Conservation (phyloP, 2,797 vertebrate species). For the Meda fulgida region DNA sequence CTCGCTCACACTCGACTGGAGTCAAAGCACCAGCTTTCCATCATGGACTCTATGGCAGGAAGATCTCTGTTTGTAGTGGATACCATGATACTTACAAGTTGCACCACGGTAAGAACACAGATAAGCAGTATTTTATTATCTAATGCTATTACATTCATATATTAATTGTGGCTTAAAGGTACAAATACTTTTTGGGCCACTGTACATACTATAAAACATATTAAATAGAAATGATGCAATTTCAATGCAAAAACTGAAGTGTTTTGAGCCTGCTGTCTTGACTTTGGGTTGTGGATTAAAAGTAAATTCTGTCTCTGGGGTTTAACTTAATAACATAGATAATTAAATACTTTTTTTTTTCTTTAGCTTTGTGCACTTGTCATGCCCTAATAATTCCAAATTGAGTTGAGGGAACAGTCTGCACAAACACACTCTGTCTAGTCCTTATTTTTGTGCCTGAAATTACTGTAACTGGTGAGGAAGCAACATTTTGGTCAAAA, state of each 20-base stretch:
- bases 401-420: conserved; percentile 44
- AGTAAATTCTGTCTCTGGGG: conserved; percentile 42
- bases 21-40: conserved; percentile 12
- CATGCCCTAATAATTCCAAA: conserved; percentile 59
- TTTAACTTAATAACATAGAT: conserved; percentile 51
- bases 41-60: conserved; percentile 52
- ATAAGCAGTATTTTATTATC: neutral
- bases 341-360: conserved; percentile 43
- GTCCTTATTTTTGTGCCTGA: conserved; percentile 38
- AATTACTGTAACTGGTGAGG: neutral
- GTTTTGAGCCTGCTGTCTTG: conserved; percentile 8
- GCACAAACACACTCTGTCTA: conserved; percentile 27
- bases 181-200: neutral
- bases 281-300: conserved; percentile 35
- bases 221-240: neutral
- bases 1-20: conserved; percentile 26
- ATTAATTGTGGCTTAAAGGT: conserved; percentile 9
- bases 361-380: conserved; percentile 33
- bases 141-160: neutral
- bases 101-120: conserved; percentile 64
- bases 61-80: conserved; percentile 67
- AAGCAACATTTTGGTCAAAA: conserved; percentile 17
- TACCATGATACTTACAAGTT: conserved; percentile 72
- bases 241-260: neutral
- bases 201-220: neutral